Evolutionary conservation across 2,113 vertebrate species (phyloP), one percentile per base, ranked within the genome.

Genomic region (Ophiodon elongatus): DNA sequence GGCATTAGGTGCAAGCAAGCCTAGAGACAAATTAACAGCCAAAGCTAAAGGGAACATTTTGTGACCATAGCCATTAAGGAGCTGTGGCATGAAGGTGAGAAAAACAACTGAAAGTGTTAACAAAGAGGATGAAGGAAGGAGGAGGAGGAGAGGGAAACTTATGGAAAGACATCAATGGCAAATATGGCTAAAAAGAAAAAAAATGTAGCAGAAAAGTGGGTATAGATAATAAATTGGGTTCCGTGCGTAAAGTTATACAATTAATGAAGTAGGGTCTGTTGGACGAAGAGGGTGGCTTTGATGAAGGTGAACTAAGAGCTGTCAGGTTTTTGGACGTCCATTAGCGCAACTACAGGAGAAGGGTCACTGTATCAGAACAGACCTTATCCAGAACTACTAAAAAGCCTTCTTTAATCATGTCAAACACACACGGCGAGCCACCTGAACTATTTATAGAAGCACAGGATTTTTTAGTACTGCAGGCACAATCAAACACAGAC

Each of bases 401-500:
- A 88, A 90, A 92, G 82, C 70, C 85, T 69, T 39, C 76, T 78
- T 83, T 70, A 47, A 87, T 88, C 76, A 92, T 29, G 64, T 91
- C 86, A 89, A 91, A 80, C 75, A 76, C 73, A 86, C 60, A 65
- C 64, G 41, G 82, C 33, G 37, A 86, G 71, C 65, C 35, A 76
- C 3, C 2, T 25, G 39, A 64, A 59, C 86, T 93, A 90, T 93
- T 93, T 82, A 90, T 81, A 93, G 87, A 78, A 52, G 31, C 29
- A 3, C 66, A 78, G 43, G 68, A 84, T 83, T 54, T 56, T 17
- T 15, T 29, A 23, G 37, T 37, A 77, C 85, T 79, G 80, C 66
- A 68, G 75, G 69, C 84, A 76, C 62, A 73, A 70, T 76, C 68
- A 66, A 66, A 76, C 52, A 63, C 66, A 87, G 33, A 83, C 67